Evolutionary conservation across 2,888 invertebrate species (phyloP).

Genomic region (Merodon equestris): DNA sequence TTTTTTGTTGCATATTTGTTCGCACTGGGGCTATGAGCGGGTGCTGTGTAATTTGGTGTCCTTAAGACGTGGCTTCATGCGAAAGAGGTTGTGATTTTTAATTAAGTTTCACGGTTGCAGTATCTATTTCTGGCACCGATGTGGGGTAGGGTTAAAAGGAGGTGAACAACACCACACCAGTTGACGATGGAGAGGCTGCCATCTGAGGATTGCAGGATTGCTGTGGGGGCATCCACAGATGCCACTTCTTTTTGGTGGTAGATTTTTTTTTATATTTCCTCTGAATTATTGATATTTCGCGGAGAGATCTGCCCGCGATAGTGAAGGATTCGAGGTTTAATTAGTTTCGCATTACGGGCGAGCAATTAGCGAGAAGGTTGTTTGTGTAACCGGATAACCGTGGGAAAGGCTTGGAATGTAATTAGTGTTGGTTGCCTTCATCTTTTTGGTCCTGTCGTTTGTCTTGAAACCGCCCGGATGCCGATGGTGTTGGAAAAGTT

Average conservation of each 20-base stretch:
- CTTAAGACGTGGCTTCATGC: slow-evolving; percentile 49
- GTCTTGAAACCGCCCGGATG: too few relatives aligned
- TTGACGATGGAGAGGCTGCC: slow-evolving; percentile 3
- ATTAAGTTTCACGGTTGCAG: slow-evolving; percentile 47
- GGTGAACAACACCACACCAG: slow-evolving; percentile 10
- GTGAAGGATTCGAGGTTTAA: slow-evolving; percentile 33
- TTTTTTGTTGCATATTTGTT: background rate
- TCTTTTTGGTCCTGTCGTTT: too few relatives aligned
- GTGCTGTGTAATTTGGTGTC: slow-evolving; percentile 46
- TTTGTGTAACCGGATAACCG: background rate
- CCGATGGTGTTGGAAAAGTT: background rate
- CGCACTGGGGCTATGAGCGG: slow-evolving; percentile 7
- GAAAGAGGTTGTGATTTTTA: slow-evolving; percentile 55
- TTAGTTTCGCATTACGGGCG: slow-evolving; percentile 48
- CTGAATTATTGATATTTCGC: slow-evolving; percentile 38
- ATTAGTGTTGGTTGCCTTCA: slow-evolving; percentile 22
- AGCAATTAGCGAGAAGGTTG: slow-evolving; percentile 37
- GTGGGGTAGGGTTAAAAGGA: background rate
- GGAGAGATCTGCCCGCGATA: background rate
- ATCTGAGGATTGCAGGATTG: too few relatives aligned
- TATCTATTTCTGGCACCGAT: slow-evolving; percentile 20
- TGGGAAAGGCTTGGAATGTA: slow-evolving; percentile 23
- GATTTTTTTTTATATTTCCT: slow-evolving; percentile 45
- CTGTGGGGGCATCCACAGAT: too few relatives aligned
- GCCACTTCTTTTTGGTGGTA: slow-evolving; percentile 10